Evolutionary conservation across 2,797 vertebrate species (phyloP).

Genomic region (Manis crassicaudata): DNA sequence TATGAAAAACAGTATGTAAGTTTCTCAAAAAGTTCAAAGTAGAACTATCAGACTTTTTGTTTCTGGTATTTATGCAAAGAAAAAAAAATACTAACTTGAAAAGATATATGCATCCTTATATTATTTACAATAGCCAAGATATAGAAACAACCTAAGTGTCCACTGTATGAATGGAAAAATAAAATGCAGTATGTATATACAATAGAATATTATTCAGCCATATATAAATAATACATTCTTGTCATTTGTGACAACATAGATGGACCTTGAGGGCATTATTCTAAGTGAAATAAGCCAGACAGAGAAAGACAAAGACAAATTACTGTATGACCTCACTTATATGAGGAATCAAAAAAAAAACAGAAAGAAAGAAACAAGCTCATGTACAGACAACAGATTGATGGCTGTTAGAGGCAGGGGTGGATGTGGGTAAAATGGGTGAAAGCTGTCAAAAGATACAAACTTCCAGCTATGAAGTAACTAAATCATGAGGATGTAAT

Average conservation of each 20-base stretch:
- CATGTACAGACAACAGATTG: not conserved
- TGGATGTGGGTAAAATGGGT: not conserved
- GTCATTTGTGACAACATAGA: not conserved
- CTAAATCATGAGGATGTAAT: not conserved
- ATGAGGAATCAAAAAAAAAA: not conserved
- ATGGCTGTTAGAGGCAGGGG: not conserved
- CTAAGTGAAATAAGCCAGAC: not conserved
- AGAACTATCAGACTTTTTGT: not conserved
- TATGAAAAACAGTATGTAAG: not conserved
- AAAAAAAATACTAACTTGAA: not conserved
- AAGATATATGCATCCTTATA: not conserved
- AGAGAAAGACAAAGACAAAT: too few relatives aligned
- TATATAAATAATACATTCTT: not conserved
- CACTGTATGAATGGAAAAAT: not conserved
- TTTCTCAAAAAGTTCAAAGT: not conserved
- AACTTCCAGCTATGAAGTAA: not conserved
- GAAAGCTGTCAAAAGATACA: not conserved
- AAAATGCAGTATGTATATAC: not conserved
- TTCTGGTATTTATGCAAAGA: not conserved
- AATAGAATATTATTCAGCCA: not conserved
- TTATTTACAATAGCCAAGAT: not conserved
- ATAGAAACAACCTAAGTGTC: not conserved
- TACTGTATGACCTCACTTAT: not conserved
- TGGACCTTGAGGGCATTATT: not conserved
- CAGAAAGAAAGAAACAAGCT: not conserved